Conservation (phyloP, 2,888 invertebrate genomes). For the Acronicta alni region DNA sequence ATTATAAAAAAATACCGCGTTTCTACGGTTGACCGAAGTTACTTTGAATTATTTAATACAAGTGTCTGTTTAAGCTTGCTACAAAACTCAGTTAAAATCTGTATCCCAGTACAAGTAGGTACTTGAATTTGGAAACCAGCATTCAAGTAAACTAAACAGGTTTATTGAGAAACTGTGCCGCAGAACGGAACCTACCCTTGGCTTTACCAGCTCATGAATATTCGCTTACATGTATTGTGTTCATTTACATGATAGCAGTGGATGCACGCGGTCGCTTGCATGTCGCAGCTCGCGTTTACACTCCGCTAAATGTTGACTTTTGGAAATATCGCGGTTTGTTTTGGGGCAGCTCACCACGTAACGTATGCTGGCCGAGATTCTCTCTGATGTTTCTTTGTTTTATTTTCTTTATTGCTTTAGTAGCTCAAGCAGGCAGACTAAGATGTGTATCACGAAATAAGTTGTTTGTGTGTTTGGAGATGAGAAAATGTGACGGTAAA, state of each 20-base stretch:
- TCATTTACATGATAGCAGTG: constrained; percentile 77
- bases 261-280: constrained; percentile 64
- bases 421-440: not conserved
- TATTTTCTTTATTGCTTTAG: not conserved
- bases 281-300: constrained; percentile 55
- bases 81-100: constrained; percentile 7
- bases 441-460: too few species aligned
- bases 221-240: constrained; percentile 76
- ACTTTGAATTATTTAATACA: not conserved
- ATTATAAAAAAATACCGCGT: too few species aligned
- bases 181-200: constrained; percentile 59
- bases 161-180: constrained; percentile 52
- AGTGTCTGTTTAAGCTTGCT: not conserved
- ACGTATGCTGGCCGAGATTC: constrained; percentile 15
- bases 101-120: not conserved
- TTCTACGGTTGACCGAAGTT: too few species aligned
- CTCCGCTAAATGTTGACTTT: constrained; percentile 60
- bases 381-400: constrained; percentile 20
- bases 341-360: constrained; percentile 18
- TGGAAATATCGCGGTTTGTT: constrained; percentile 57
- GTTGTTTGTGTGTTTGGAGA: too few species aligned
- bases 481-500: too few species aligned
- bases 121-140: constrained; percentile 15
- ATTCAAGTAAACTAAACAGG: constrained; percentile 38
- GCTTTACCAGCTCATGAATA: constrained; percentile 75